These are phyloP conservation scores for Thymelicus lineola DNA, from an alignment of 2,888 invertebrate species.

Conservation along the genomic window DNA sequence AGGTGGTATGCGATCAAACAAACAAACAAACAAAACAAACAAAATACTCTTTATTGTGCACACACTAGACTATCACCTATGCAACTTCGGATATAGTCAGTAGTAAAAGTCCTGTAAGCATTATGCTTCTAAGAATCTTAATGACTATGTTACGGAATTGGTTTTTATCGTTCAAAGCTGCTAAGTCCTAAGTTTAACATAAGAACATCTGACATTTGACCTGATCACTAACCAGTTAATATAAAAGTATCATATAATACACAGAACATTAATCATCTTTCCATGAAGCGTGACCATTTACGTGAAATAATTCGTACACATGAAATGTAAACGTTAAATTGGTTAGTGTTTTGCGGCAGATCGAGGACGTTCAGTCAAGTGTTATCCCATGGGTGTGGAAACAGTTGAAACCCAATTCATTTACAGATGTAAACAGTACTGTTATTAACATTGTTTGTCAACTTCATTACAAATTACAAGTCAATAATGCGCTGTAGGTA, in stretches of 20 bases:
- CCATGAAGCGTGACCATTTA: background rate
- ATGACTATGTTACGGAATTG: too few species aligned
- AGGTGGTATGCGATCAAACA: too few species aligned
- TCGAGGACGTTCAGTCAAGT: conserved; percentile 32
- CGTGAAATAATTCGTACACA: background rate
- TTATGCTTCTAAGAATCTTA: too few species aligned
- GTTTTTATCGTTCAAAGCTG: too few species aligned
- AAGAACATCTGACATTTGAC: too few species aligned
- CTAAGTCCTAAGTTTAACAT: too few species aligned
- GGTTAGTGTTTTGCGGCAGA: conserved; percentile 25
- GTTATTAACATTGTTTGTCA: conserved; percentile 27
- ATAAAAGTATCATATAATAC: background rate
- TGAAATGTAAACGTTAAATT: conserved; percentile 31
- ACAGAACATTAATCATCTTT: background rate
- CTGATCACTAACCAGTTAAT: too few species aligned
- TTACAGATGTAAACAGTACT: conserved; percentile 20
- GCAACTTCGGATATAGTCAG: too few species aligned
- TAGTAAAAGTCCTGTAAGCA: too few species aligned
- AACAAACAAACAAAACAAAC: too few species aligned
- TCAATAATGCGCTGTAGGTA: background rate
- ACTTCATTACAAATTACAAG: conserved; percentile 1
- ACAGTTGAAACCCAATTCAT: conserved; percentile 34
- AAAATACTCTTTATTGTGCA: too few species aligned
- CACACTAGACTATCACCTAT: too few species aligned
- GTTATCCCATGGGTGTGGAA: conserved; percentile 31